Evolutionary conservation across 2,113 vertebrate species (phyloP), one percentile per base, ranked within the genome.

Genomic region (Nerophis ophidion): DNA sequence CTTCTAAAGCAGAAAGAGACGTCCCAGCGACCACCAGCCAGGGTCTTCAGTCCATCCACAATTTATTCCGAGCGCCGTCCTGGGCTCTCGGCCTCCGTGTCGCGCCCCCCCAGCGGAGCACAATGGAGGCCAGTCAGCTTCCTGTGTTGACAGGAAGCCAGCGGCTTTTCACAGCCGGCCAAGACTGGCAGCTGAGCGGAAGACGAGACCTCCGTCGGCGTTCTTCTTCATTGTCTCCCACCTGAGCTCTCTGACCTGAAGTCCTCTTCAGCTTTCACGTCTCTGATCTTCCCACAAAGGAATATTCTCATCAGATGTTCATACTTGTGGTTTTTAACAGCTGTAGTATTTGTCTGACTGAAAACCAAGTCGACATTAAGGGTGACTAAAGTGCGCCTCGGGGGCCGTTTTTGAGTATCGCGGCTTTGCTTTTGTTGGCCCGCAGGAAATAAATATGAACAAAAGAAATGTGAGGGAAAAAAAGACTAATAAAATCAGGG

Each of bases 121-220:
- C 85, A 86, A 88, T 84, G 79, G 58, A 67, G 68, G 81, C 80
- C 86, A 86, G 83, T 86, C 67, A 79, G 76, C 74, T 82, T 85
- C 86, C 85, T 85, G 77, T 60, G 60, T 76, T 69, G 73, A 76
- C 80, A 86, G 86, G 86, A 89, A 87, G 73, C 84, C 77, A 82
- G 82, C 46, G 53, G 81, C 84, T 86, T 89, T 88, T 89, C 88
- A 89, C 81, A 77, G 77, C 57, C 71, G 72, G 88, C 87, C 88
- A 88, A 88, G 74, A 76, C 79, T 65, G 80, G 68, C 87, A 89
- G 88, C 88, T 89, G 88, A 87, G 75, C 84, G 86, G 88, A 89
- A 88, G 84, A 79, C 33, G 57, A 85, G 65, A 59, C 76, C 78
- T 81, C 54, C 56, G 65, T 61, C 50, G 44, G 59, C 64, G 50